These are phyloP conservation scores for Lepidurus couesii DNA, from an alignment of 1,140 invertebrate species.

Conservation along the genomic window DNA sequence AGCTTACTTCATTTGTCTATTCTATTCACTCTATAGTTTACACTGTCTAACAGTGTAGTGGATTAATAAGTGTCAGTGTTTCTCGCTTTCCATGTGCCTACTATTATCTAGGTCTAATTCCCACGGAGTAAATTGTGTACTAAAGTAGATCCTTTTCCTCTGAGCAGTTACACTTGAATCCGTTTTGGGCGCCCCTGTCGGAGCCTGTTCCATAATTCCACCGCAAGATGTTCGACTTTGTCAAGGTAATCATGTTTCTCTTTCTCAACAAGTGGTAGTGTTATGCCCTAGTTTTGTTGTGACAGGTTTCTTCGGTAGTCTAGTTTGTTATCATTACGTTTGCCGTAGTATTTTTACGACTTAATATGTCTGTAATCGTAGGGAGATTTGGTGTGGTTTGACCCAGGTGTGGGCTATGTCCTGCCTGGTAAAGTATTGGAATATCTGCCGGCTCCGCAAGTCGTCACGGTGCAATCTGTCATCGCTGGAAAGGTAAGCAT, in stretches of 20 bases:
- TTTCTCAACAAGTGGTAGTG: neutral
- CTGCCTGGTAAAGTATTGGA: conserved; percentile 82
- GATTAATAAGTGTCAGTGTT: no score
- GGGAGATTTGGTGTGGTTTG: conserved; percentile 88
- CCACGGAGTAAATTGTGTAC: neutral
- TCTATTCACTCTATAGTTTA: neutral
- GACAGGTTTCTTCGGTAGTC: neutral
- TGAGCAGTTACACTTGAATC: neutral
- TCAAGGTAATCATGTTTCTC: neutral
- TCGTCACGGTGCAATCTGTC: conserved; percentile 77
- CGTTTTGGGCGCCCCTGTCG: neutral
- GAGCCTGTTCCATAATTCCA: neutral
- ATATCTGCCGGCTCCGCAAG: conserved; percentile 77
- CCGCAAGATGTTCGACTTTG: neutral
- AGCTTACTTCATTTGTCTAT: neutral
- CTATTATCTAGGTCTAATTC: neutral
- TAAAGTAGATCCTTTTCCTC: neutral
- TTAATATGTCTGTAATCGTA: conserved; percentile 35
- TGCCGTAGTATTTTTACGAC: conserved; percentile 14
- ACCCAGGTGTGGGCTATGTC: conserved; percentile 78
- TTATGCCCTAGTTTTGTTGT: neutral
- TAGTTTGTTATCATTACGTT: neutral
- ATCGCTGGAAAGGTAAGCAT: conserved; percentile 75
- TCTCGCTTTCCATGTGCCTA: no score
- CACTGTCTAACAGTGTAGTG: no score